Base-by-base conservation (phyloP, 1,140 invertebrate genomes). In the Notospermus geniculatus region DNA sequence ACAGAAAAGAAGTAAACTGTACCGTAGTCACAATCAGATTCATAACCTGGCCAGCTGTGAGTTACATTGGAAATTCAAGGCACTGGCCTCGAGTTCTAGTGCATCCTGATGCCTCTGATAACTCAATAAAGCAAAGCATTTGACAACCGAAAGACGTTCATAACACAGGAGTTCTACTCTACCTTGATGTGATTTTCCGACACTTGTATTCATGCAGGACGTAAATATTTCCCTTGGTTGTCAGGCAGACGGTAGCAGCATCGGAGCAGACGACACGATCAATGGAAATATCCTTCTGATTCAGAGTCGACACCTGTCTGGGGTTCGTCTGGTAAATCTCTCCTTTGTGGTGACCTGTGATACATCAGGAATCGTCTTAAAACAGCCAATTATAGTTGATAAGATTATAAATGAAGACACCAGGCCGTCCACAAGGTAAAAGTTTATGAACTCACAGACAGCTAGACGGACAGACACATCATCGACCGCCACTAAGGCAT, bases 171-270 rank as follows among this genome's bases (percentile, higher is more conserved):
- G 19, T 11, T 43, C 11, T 13, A 43, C 39, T 43, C 68, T 73
- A 83, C 82, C 85, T 89, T 19, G 87, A 85, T 27, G 85, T 85
- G 27, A 91, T 88, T 79, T 87, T 89, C 25, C 73, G 57, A 64
- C 77, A 80, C 59, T 71, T 84, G 77, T 88, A 88, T 68, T 90
- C 87, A 76, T 90, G 86, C 2, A 90, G 78, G 15, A 89, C 79
- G 78, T 85, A 90, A 29, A 91, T 84, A 73, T 89, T 86, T 0
- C 88, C 89, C 45, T 83, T 83, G 54, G 80, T 83, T 0, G 87
- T 88, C 7, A 85, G 83, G 61, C 88, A 80, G 5, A 88, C 86
- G 2, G 86, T 89, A 27, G 88, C 88, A 1, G 87, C 88, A 78
- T 88, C 87, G 62, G 85, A 87, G 1, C 85, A 85, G 13, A 82